Evolutionary conservation across 2,888 invertebrate species (phyloP).

Genomic region (Ellobium chinense): DNA sequence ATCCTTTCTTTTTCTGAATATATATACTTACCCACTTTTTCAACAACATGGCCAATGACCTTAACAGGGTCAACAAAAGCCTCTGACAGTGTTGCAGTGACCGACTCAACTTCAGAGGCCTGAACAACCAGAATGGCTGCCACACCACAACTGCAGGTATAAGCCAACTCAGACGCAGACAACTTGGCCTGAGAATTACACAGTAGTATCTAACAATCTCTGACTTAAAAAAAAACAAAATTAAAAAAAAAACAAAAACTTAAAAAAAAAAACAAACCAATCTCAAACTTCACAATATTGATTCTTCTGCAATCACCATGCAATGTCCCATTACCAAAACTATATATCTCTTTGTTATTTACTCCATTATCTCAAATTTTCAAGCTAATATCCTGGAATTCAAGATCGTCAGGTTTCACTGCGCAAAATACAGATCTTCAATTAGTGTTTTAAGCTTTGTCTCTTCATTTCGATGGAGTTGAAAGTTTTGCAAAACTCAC

Average conservation of each 20-base stretch:
- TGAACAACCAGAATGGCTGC: slow-evolving; percentile 25
- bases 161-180: slow-evolving; percentile 6
- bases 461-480: too few relatives aligned
- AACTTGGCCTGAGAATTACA: slow-evolving; percentile 15
- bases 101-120: not conserved
- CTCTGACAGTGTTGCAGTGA: slow-evolving; percentile 5
- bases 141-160: slow-evolving; percentile 31
- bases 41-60: slow-evolving; percentile 24
- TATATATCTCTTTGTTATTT: too few relatives aligned
- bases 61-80: slow-evolving; percentile 1
- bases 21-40: not conserved
- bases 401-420: too few relatives aligned
- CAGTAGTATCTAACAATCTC: not conserved
- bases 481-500: too few relatives aligned
- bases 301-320: too few relatives aligned
- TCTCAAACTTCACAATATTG: too few relatives aligned
- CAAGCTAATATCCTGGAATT: too few relatives aligned
- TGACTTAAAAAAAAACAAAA: not conserved
- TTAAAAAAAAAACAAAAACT: not conserved
- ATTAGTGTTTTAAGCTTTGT: too few relatives aligned
- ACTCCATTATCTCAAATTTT: too few relatives aligned
- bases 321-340: too few relatives aligned
- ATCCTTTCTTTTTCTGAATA: too few relatives aligned
- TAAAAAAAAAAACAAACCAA: not conserved
- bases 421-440: too few relatives aligned